phyloP scores from a whole-genome alignment of 2,113 vertebrate genomes.

The Cochlearius cochlearius region DNA sequence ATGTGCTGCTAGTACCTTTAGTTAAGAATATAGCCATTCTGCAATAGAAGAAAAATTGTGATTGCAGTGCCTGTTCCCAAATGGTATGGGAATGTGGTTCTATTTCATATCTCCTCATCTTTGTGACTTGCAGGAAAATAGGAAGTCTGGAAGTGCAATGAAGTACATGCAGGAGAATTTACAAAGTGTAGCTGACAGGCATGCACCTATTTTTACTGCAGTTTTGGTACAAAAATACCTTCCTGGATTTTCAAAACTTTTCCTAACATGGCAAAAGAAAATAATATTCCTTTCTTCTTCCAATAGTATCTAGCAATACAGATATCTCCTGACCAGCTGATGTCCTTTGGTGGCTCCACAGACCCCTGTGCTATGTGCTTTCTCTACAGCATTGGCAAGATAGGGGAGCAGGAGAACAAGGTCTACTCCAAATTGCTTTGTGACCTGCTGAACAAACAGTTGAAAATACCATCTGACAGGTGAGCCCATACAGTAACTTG shows the following conservation, averaged over 20 bases:
- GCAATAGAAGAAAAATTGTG: not conserved
- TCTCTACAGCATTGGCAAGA: conserved; percentile 84
- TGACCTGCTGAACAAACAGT: conserved; percentile 80
- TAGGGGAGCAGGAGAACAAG: conserved; percentile 76
- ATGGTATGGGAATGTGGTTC: not conserved
- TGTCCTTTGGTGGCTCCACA: conserved; percentile 81
- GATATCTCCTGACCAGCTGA: conserved; percentile 79
- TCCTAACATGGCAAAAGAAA: not conserved
- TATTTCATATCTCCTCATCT: not conserved
- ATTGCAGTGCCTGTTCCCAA: not conserved
- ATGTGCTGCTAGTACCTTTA: not conserved
- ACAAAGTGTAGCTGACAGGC: not conserved
- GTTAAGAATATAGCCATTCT: not conserved
- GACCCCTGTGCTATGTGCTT: conserved; percentile 84
- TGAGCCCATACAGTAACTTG: not conserved
- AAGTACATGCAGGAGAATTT: not conserved
- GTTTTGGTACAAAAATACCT: not conserved
- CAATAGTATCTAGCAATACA: conserved; percentile 83
- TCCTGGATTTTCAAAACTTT: not conserved
- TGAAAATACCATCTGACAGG: conserved; percentile 80
- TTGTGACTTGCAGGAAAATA: not conserved
- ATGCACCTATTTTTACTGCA: not conserved
- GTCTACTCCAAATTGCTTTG: conserved; percentile 82
- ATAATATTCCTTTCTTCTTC: not conserved
- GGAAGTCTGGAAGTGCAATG: not conserved